Evolutionary conservation across 2,113 vertebrate genomes (phyloP).

Genomic region (Catagonus wagneri): DNA sequence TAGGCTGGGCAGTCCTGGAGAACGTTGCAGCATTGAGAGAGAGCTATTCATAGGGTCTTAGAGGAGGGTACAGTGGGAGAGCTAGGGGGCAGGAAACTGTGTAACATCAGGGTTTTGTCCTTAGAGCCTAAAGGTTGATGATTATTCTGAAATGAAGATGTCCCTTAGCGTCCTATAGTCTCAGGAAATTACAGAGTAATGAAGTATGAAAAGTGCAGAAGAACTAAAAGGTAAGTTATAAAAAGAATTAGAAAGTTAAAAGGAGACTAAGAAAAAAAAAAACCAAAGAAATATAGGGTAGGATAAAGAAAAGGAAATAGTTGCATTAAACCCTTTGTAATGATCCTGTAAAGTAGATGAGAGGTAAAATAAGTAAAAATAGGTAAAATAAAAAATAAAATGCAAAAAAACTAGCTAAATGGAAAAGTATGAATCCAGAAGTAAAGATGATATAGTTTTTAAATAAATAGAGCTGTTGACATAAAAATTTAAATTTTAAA

Average conservation of each 20-base stretch:
- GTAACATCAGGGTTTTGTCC: background rate
- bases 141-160: background rate
- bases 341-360: background rate
- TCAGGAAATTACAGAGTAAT: background rate
- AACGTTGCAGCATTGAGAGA: background rate
- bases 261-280: background rate
- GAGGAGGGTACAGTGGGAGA: background rate
- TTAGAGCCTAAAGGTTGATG: background rate
- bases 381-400: background rate
- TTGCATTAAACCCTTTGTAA: background rate
- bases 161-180: background rate
- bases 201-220: background rate
- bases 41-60: background rate
- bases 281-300: background rate
- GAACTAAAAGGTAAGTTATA: background rate
- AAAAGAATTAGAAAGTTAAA: background rate
- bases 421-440: background rate
- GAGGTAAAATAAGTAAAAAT: background rate
- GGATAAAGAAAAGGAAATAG: background rate
- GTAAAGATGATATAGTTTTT: background rate
- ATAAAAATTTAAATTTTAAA: background rate
- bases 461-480: background rate
- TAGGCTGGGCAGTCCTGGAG: background rate
- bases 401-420: background rate
- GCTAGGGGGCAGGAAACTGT: background rate